Base-by-base conservation (phyloP, 2,888 invertebrate species). In the Nemotelus pantherinus region DNA sequence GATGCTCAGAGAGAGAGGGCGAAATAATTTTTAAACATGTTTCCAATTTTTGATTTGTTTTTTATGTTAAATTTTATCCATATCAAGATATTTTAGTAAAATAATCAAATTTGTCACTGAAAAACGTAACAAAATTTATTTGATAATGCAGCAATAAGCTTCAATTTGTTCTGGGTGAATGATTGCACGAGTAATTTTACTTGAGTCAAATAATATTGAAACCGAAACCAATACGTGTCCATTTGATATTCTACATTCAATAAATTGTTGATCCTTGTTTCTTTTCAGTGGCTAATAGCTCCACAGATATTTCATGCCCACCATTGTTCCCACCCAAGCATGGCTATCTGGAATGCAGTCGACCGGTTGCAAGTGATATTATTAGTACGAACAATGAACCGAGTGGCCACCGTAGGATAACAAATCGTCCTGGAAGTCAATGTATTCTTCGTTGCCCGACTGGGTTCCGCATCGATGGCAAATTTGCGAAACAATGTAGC, bases 331-430 rank as follows among this genome's bases (percentile, higher is more conserved):
- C 88, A 7, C 88, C 87, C 43, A 83, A 85, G 60, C 85, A 86
- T 50, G 89, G 89, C n/a, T 88, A 87, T 80, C 84, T 88, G 78
- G 86, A 87, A 78, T 89, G 89, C 80, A 86, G 86, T 3, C 85
- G 87, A 80, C 82, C 72, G 81, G 84, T 65, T 82, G 83, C 78
- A 79, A 83, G 47, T 10, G 71, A 77, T 39, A 67, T 60, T 39
- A 48, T 72, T 5, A 55, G 57, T 3, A 70, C 70, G 53, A 77
- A 79, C 60, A 67, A 68, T 2, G 75, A 75, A 50, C 71, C 76
- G 3, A 67, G 65, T 4, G 83, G 80, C 82, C 85, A 82, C 78
- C 82, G 86, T 80, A 81, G 82, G 80, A 83, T 85, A 53, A 84
- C 85, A 53, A 88, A 89, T 83, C 85, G 86, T 76, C 88, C 88